Base-by-base conservation (phyloP, 2,113 vertebrate species). In the Mesoclemmys tuberculata region DNA sequence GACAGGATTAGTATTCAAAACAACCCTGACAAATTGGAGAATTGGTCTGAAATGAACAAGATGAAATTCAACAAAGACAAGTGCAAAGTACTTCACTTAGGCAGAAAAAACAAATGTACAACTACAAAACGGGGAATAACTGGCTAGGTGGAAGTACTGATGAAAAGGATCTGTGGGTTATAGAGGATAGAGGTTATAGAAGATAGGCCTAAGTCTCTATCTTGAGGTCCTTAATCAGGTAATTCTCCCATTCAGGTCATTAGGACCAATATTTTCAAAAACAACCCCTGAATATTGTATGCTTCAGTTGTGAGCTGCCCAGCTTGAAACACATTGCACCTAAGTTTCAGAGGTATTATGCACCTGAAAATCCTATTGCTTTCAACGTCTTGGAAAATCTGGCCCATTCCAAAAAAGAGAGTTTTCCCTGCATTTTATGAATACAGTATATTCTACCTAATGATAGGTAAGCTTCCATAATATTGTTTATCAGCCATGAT, bases 271-370 rank as follows among this genome's bases (percentile, higher is more conserved):
- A 64, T 64, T 35, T 64, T 64, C 16, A 31, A 64, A 64, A 64
- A 31, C 16, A 35, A 3, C 61, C 31, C 16, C 18, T 64, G 7
- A n/a, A 35, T 64, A 64, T 35, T 64, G 35, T 4, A 14, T 61
- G 58, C 7, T 64, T 64, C 61, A 64, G 31, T 64, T 16, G 35
- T 19, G 31, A 68, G 61, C 35, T 68, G 61, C 61, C 35, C 61
- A 68, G 61, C 16, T 68, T n/a, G 31, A 64, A 64, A 48, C 74
- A 88, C 1, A 35, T 0, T 19, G 24, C 3, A 2, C 6, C 29
- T 1, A 61, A 5, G 5, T 68, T 90, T 91, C 46, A 87, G 35
- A 81, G 38, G 21, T 18, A 75, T 16, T n/a, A 35, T 11, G 3
- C 10, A 85, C 7, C 8, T 1, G 44, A 71, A 93, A 4, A 92